phyloP scores from a whole-genome alignment of 2,113 vertebrate species.

The Chloroceryle aenea region DNA sequence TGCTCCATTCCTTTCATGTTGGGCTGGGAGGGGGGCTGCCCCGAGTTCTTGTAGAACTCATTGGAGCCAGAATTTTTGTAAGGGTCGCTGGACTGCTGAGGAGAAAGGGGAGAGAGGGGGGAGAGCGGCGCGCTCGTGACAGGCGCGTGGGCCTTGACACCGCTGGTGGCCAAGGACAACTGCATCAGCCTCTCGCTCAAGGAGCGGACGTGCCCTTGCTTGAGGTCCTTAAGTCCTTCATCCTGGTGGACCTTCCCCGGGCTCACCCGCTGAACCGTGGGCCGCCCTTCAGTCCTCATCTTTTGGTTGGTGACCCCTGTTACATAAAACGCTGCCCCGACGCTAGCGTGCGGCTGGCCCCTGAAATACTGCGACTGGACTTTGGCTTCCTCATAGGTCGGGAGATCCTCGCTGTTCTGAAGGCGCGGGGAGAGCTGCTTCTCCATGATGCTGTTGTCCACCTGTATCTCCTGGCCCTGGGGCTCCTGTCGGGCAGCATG shows the following conservation, averaged over 20 bases:
- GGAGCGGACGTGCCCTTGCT: conserved; percentile 97
- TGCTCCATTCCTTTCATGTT: conserved; percentile 82
- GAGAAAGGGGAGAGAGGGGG: conserved; percentile 85
- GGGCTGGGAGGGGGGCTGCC: conserved; percentile 76
- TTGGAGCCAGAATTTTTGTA: conserved; percentile 79
- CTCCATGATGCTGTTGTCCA: conserved; percentile 90
- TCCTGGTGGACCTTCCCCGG: conserved; percentile 93
- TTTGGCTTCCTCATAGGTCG: conserved; percentile 97
- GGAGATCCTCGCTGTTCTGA: conserved; percentile 90
- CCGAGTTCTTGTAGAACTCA: conserved; percentile 89
- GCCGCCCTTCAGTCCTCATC: conserved; percentile 93
- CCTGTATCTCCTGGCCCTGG: conserved; percentile 97
- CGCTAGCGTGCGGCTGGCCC: conserved; percentile 86
- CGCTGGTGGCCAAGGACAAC: conserved; percentile 94
- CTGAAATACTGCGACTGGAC: conserved; percentile 98
- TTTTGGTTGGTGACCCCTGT: conserved; percentile 90
- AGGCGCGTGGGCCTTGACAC: conserved; percentile 93
- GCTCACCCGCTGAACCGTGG: conserved; percentile 89
- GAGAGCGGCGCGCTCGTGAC: conserved; percentile 90
- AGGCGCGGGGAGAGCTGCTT: conserved; percentile 87
- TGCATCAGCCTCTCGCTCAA: conserved; percentile 98
- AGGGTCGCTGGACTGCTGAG: conserved; percentile 80
- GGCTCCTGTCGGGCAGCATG: conserved; percentile 97
- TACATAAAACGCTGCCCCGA: conserved; percentile 92
- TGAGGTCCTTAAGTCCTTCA: conserved; percentile 95